phyloP scores from a whole-genome alignment of 2,113 vertebrate genomes.

The Astatoreochromis straeleni region DNA sequence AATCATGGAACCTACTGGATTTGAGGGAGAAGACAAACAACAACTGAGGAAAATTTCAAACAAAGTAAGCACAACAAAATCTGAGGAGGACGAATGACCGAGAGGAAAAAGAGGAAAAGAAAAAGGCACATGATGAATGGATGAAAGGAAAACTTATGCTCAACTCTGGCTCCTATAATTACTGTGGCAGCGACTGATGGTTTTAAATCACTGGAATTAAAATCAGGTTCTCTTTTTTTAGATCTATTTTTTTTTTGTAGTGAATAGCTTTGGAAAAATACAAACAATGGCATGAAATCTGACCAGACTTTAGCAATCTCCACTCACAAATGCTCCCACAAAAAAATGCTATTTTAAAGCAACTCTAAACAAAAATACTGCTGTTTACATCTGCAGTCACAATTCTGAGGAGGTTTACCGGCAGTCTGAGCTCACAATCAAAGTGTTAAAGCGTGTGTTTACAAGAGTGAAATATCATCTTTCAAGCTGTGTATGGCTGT shows the following conservation, averaged over 20 bases:
- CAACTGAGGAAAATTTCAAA: background rate
- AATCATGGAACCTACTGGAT: background rate
- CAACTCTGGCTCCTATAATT: background rate
- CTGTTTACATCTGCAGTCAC: background rate
- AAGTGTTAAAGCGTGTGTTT: background rate
- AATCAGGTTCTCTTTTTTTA: background rate
- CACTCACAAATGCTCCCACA: background rate
- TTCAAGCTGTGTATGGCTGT: background rate
- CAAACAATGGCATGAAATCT: background rate
- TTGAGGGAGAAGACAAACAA: background rate
- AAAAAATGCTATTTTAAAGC: background rate
- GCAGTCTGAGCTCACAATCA: background rate
- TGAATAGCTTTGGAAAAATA: background rate
- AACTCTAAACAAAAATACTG: background rate
- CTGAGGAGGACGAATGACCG: fast-evolving
- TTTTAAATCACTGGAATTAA: background rate
- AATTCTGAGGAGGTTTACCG: background rate
- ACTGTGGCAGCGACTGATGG: background rate
- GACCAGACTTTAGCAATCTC: background rate
- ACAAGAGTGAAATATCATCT: background rate
- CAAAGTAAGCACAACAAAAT: background rate
- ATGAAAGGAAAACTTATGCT: background rate
- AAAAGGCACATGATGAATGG: background rate
- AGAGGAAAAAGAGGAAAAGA: background rate
- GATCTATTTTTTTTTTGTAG: background rate